Evolutionary conservation across 2,797 vertebrate species (phyloP).

Genomic region (Rhincodon typus): DNA sequence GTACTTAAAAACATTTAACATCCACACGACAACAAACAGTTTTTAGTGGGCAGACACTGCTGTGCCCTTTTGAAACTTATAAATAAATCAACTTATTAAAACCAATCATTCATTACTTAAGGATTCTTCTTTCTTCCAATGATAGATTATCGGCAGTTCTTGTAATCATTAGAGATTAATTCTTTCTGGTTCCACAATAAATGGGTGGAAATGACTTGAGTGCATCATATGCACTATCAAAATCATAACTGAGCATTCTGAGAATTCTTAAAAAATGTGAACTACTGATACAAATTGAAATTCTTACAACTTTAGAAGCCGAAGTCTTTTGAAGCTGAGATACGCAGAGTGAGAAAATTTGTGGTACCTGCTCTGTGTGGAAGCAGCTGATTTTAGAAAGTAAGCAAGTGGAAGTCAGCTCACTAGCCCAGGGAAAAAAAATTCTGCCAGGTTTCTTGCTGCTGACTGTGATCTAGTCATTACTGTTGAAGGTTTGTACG

Average conservation of each 20-base stretch:
- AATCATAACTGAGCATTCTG: not conserved
- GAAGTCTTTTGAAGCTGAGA: not conserved
- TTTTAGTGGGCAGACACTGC: conserved; percentile 42
- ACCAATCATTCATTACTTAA: conserved; percentile 40
- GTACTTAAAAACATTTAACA: conserved; percentile 50
- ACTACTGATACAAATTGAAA: not conserved
- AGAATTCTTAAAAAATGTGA: not conserved
- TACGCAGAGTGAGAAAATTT: not conserved
- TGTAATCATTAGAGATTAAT: not conserved
- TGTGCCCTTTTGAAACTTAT: not conserved
- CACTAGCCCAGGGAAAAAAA: not conserved
- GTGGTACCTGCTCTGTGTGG: not conserved
- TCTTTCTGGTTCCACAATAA: not conserved
- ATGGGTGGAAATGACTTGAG: not conserved
- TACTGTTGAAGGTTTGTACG: not conserved
- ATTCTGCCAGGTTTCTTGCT: not conserved
- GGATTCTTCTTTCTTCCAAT: not conserved
- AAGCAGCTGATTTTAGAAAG: not conserved
- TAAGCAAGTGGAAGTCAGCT: not conserved
- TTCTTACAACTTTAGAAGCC: too few species aligned
- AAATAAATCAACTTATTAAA: conserved; percentile 38
- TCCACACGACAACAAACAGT: conserved; percentile 41
- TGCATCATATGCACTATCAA: not conserved
- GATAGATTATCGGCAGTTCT: not conserved
- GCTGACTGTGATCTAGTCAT: not conserved